Base-by-base conservation (phyloP, 2,797 vertebrate species). In the Alfaro cultratus region DNA sequence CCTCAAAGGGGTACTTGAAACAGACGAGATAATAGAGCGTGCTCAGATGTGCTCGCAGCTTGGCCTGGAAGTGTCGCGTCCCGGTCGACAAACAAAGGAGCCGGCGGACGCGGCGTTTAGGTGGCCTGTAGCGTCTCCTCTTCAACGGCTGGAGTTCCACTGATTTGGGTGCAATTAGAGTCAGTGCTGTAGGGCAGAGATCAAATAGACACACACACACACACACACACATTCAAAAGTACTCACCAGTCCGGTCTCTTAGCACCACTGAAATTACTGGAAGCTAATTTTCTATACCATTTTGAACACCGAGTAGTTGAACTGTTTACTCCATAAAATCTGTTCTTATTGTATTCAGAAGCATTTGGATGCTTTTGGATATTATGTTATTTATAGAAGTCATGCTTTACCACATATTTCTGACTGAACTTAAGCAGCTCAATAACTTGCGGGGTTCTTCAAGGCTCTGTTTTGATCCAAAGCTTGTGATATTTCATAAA, bases 1-100 rank as follows among this genome's bases (percentile, higher is more conserved):
- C 87, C 80, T 89, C 85, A 76, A 79, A 88, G 78, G 81, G 45
- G 39, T 41, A 79, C 82, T 84, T 87, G 84, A 86, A 84, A 81
- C 83, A 87, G 83, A 86, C 80, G 81, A 89, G 86, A 86, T 90
- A 89, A 87, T 88, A 83, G 83, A 77, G 87, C 73, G 1, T 89
- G 85, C 73, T 80, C 34, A 71, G 80, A 80, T 51, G 84, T 80
- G 53, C 31, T 53, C n/a, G 46, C 67, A 43, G 67, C 67, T 70
- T 45, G 26, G 39, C 67, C 39, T n/a, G 21, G 67, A 70, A n/a
- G 39, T 7, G 10, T 9, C 62, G n/a, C 43, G 34, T 12, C 21
- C 70, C 29, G 21, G 31, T 74, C 23, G 23, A 39, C 31, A 39
- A 74, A 74, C 4, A 21, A 49, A 74, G 21, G 12, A n/a, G 73